Percentiles rank a stretch among this genome's conserved stretches.
Evolutionary conservation across 2,888 invertebrate genomes (phyloP).

Genomic region (Mycalesis mineus): DNA sequence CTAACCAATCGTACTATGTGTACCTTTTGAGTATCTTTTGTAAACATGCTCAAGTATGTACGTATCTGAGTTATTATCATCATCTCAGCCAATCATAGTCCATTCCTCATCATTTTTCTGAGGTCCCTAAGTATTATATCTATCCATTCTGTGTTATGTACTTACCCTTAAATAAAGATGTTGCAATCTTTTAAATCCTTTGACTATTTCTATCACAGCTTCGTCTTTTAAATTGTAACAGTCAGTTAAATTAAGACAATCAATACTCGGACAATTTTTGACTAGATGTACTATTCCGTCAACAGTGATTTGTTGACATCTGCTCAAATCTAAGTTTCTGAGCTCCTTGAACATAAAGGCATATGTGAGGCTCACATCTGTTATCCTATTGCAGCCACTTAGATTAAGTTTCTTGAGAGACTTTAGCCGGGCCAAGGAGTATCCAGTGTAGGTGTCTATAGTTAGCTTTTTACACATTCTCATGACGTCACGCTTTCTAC

Average conservation of each 20-base stretch:
- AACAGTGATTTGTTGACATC: slow-evolving; percentile 83
- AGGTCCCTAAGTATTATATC: too few species aligned
- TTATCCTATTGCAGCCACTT: slow-evolving; percentile 83
- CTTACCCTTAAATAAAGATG: slow-evolving; percentile 78
- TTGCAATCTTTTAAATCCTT: slow-evolving; percentile 68
- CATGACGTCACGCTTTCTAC: slow-evolving; percentile 80
- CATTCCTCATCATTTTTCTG: too few species aligned
- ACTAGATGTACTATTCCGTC: slow-evolving; percentile 81
- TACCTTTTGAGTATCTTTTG: too few species aligned
- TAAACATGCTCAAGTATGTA: too few species aligned
- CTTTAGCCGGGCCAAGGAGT: slow-evolving; percentile 75
- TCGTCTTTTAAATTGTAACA: slow-evolving; percentile 84
- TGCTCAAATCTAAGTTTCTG: slow-evolving; percentile 79
- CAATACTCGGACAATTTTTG: slow-evolving; percentile 83
- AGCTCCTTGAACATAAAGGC: slow-evolving; percentile 83
- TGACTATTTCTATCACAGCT: slow-evolving; percentile 62
- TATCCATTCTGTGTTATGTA: too few species aligned
- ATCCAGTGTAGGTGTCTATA: slow-evolving; percentile 62
- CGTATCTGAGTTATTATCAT: too few species aligned
- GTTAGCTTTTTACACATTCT: slow-evolving; percentile 78
- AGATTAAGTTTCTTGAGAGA: slow-evolving; percentile 80
- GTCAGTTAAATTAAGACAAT: slow-evolving; percentile 81
- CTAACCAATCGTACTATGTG: too few species aligned
- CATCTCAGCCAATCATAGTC: too few species aligned
- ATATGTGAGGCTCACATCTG: slow-evolving; percentile 84